phyloP scores from a whole-genome alignment of 2,888 invertebrate species.

The Campoplex capitator region DNA sequence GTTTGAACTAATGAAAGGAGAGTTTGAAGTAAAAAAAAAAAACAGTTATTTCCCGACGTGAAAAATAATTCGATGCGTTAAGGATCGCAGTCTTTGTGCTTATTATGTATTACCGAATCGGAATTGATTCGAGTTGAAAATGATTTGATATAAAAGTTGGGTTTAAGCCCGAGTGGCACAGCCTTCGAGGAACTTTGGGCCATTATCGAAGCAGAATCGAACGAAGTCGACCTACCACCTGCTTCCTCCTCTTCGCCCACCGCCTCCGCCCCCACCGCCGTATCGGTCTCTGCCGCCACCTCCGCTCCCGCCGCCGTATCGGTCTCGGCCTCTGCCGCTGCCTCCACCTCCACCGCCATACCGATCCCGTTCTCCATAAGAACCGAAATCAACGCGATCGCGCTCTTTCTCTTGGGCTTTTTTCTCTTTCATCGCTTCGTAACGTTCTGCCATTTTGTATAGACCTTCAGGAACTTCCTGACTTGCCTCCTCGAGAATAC shows the following conservation, averaged over 20 bases:
- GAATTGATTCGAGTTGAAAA: background rate
- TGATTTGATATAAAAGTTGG: constrained; percentile 9
- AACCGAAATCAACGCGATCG: constrained; percentile 83
- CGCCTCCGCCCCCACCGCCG: constrained; percentile 1
- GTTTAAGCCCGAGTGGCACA: constrained; percentile 8
- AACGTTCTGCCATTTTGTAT: constrained; percentile 91
- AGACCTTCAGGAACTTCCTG: constrained; percentile 92
- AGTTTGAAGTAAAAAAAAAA: background rate
- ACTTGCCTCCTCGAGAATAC: constrained; percentile 94
- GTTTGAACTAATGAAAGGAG: background rate
- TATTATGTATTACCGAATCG: background rate
- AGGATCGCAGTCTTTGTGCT: background rate
- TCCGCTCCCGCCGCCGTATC: constrained; percentile 26
- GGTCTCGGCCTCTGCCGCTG: constrained; percentile 68
- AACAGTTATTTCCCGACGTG: background rate
- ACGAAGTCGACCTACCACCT: constrained; percentile 48
- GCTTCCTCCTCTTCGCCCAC: constrained; percentile 46
- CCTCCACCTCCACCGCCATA: constrained; percentile 66
- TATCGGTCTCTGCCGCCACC: constrained; percentile 17
- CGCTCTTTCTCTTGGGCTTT: constrained; percentile 86
- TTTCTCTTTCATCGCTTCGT: constrained; percentile 89
- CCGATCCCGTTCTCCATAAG: constrained; percentile 75
- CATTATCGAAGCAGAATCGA: background rate
- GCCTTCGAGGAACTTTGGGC: constrained; percentile 44
- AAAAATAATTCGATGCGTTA: background rate